Evolutionary conservation across 2,888 invertebrate genomes (phyloP).

Genomic region (Aspidiotus destructor): DNA sequence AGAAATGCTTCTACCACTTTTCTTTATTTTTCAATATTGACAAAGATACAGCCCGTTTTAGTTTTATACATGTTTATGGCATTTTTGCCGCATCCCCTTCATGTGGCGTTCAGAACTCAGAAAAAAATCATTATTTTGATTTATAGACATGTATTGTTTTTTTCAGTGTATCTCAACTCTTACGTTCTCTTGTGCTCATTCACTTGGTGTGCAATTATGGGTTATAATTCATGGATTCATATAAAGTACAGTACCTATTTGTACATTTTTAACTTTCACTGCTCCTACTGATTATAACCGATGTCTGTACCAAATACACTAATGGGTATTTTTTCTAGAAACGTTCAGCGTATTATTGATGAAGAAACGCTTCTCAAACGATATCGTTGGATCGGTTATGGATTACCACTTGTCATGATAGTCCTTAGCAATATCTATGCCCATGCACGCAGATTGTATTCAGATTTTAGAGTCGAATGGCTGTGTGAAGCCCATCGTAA

Average conservation of each 20-base stretch:
- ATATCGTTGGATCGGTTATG: constrained; percentile 4
- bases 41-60: no score
- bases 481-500: background rate
- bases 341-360: no score
- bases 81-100: no score
- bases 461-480: background rate
- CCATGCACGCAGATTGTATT: background rate
- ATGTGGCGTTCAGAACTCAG: no score
- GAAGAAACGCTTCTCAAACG: background rate
- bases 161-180: background rate
- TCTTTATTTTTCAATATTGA: no score
- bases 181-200: background rate
- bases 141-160: no score
- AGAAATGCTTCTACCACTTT: no score
- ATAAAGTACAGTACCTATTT: background rate
- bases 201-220: background rate
- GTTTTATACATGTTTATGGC: no score
- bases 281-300: background rate
- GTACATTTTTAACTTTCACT: no score
- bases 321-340: background rate
- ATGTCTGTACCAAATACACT: background rate
- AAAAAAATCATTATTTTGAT: no score
- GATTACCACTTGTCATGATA: background rate
- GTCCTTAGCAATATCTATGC: background rate
- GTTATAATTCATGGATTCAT: background rate